Evolutionary conservation across 2,113 vertebrate species (phyloP), one percentile per base, ranked within the genome.

Genomic region (Fregata magnificens): DNA sequence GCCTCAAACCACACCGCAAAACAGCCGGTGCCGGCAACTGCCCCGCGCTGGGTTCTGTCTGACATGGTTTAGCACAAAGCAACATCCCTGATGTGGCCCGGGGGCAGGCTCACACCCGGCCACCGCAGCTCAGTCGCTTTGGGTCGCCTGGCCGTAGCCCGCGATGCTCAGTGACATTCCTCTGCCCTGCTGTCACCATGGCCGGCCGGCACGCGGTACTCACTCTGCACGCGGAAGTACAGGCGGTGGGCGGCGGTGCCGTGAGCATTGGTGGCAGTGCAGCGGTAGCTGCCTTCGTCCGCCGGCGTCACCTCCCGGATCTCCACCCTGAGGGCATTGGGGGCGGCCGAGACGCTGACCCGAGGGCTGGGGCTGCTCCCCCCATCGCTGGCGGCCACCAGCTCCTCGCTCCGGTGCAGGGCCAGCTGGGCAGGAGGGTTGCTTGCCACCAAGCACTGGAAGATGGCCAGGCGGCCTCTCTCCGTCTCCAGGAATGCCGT

Each of bases 381-480:
- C 0, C 24, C 25, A 0, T 14, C 2, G 9, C 92, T 93, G 25
- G 88, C 36, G n/a, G 97, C 97, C 53, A 98, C 49, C 19, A 83
- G 65, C 34, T 93, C 40, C 11, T 52, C 86, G 0, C 90, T 89
- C 2, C 7, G 90, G 34, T 80, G 84, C 44, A 98, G 93, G 53
- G 71, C 28, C 78, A 98, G 90, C 28, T 16, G 73, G 13, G 98
- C 95, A 0, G 98, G 96, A 2, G 98, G 98, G 16, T 98, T 97
- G 19, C 98, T 98, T 11, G 98, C 94, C 97, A 98, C 98, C 0
- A 88, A 96, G 69, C 98, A 98, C 59, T 94, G 95, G 59, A 98
- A 88, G 47, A 98, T n/a, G 12, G 92, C 93, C 82, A 78, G 38
- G 28, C 55, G 81, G 11, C 97, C 95, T 3, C 72, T 36, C 86